Base-by-base conservation (phyloP, 1,140 invertebrate genomes). In the Hormaphis cornu region DNA sequence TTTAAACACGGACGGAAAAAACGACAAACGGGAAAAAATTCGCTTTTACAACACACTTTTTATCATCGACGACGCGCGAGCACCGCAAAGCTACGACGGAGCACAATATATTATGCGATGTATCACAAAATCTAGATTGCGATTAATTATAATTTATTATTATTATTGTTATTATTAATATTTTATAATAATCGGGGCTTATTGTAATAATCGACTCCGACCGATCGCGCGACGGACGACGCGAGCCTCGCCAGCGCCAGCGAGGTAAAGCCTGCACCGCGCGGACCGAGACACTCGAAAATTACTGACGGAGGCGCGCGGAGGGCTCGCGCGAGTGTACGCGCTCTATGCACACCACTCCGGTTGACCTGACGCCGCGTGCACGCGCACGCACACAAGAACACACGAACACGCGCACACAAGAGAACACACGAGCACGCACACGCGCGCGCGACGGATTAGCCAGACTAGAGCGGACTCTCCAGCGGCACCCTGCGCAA, bases 311-410 rank as follows among this genome's bases (percentile, higher is more conserved):
- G n/a, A n/a, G n/a, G n/a, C n/a, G 35, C 58, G 58, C 58, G 58
- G 58, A 30, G 61, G 44, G 42, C 44, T 50, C 35, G 50, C 61
- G n/a, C 44, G 61, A 66, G 44, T 33, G n/a, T n/a, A n/a, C n/a
- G n/a, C n/a, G n/a, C n/a, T n/a, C n/a, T n/a, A n/a, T n/a, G 35
- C 61, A 44, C 61, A 35, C 61, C 50, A 48, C 61, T 66, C 61
- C 61, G 40, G 61, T 66, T 66, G 61, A 66, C 61, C 61, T 66
- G 61, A 66, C 61, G 61, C 44, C 61, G 61, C 61, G 61, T 66
- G 61, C 61, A 66, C 61, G 50, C 61, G 44, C 61, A 66, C 61
- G 33, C 61, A 66, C 61, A 66, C 44, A 24, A 20, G 28, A 44
- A 66, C 61, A 28, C 42, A 50, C 26, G 44, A 42, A 28, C 42